Evolutionary conservation across 2,113 vertebrate genomes (phyloP), one percentile per base, ranked within the genome.

Genomic region (Melanostigma gelatinosum): DNA sequence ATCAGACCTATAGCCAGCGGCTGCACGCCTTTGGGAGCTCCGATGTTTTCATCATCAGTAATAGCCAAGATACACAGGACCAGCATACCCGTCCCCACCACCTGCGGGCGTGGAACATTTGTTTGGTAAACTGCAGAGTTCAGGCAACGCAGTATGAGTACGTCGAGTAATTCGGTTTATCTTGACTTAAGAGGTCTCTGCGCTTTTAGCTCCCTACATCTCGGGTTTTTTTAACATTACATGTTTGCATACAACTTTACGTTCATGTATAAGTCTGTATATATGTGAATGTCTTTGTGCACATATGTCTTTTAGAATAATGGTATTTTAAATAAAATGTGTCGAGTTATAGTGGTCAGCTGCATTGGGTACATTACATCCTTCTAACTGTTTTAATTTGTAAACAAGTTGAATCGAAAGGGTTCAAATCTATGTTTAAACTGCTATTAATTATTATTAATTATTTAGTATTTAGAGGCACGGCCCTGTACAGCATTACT

Each of bases 51-150:
- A 3, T 87, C 91, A 60, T 99, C 97, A 27, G 97, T 96, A 82
- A 99, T 94, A 29, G 97, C 97, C 72, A 99, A 96, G 86, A 99
- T 89, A 34, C 94, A 85, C 85, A 98, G 40, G 55, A 99, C 94
- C 85, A 99, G 94, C 87, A 97, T 91, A 9, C 95, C 96, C 13
- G 97, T 97, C 50, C 97, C 95, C 44, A 96, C 85, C 65, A 97
- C 96, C 98, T 99, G 93, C 54, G 77, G 64, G 54, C 60, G 84
- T 5, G 60, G 24, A 65, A 12, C 54, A 36, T 22, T 16, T 6
- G 13, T 64, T 55, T 27, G 29, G 67, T 55, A 8, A 29, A 42
- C 42, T 34, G 57, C 40, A 42, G 55, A 57, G 44, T 29, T 62
- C 13, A 70, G 22, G 57, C 18, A 63, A 46, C 48, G 42, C 12